phyloP scores from a whole-genome alignment of 2,113 vertebrate species.

The Ictidomys tridecemlineatus region DNA sequence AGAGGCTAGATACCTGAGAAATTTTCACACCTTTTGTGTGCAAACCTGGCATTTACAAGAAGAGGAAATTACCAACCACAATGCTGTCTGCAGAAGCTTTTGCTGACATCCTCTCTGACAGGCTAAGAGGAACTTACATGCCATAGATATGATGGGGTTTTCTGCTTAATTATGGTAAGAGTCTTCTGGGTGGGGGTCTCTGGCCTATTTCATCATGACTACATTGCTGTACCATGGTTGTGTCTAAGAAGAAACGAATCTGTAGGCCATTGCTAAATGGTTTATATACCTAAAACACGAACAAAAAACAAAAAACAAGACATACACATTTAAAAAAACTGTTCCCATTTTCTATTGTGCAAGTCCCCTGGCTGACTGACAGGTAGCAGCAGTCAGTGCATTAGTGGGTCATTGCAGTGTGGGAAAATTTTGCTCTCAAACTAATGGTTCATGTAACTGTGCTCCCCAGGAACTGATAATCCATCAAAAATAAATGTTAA shows the following conservation, averaged over 20 bases:
- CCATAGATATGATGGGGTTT: too few species aligned
- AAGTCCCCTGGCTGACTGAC: background rate
- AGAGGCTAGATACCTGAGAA: too few species aligned
- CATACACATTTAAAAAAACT: background rate
- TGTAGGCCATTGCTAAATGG: background rate
- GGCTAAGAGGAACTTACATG: too few species aligned
- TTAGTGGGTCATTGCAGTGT: background rate
- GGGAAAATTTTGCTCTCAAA: conserved; percentile 26
- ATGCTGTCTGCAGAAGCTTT: too few species aligned
- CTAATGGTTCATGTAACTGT: conserved; percentile 54
- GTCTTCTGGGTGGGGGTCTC: too few species aligned
- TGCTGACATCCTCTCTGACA: too few species aligned
- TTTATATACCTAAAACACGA: background rate
- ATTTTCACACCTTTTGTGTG: too few species aligned
- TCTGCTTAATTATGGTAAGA: too few species aligned
- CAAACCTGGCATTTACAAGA: too few species aligned
- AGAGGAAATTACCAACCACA: too few species aligned
- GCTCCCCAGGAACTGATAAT: conserved; percentile 60
- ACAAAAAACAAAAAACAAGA: background rate
- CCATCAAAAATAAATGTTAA: conserved; percentile 25
- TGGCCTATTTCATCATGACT: too few species aligned
- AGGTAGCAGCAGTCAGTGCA: background rate
- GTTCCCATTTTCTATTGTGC: conserved; percentile 22
- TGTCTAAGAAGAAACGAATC: background rate
- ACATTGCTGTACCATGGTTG: background rate